Base-by-base conservation (phyloP, 2,113 vertebrate species). In the Sinosuthora webbiana region DNA sequence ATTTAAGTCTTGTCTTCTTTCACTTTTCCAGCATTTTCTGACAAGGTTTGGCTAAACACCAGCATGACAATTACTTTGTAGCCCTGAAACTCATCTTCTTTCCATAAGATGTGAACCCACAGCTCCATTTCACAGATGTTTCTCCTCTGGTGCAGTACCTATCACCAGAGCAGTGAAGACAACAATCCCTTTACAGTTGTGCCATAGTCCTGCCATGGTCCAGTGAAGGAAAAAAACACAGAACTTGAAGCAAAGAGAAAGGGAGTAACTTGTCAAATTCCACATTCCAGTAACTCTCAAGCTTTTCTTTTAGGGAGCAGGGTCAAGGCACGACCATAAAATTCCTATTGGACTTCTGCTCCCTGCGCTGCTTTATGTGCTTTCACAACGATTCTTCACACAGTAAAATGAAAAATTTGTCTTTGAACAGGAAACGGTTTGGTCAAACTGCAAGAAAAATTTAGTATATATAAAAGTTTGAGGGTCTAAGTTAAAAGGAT, bases 141-240 rank as follows among this genome's bases (percentile, higher is more conserved):
- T 21, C 9, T 67, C 11, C 37, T 64, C 27, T 5, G 17, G 45
- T 3, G 5, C 21, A 33, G 24, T n/a, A 62, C 11, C 15, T 42
- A 31, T 6, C 25, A 21, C 8, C 59, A 76, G 33, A 84, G 55
- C 1, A 47, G 25, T 11, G 30, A 41, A 44, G 20, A 37, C 5
- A 56, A 22, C 0, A 6, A 37, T 22, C 5, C 5, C 1, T 80
- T 49, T 21, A 22, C 24, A 20, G 10, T 1, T 60, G 10, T 57
- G 25, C 30, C 47, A 17, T 44, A 30, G 31, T 8, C 25, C 44
- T 57, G 25, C 30, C 47, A 17, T 44, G 33, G 31, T 8, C 25
- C 44, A 21, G 35, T 18, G 23, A 39, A 69, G 14, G 27, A 7
- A 64, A 50, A 74, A 25, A 78, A 17, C 15, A 44, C 18, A 69